phyloP scores from a whole-genome alignment of 1,140 invertebrate species.

The Cotesia vestalis region DNA sequence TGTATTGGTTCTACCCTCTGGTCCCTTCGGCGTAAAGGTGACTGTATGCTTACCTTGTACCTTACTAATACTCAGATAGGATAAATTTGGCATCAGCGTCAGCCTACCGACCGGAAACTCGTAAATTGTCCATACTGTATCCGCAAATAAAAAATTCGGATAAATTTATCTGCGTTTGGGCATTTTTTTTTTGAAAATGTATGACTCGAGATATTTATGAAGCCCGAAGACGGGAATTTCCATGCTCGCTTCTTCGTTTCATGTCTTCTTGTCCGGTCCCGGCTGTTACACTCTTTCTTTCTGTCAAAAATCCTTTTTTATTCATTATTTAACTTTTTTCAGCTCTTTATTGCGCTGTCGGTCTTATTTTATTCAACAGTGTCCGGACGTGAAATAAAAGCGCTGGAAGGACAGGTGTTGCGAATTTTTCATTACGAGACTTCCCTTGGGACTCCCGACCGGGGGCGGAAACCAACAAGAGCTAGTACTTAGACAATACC shows the following conservation, averaged over 20 bases:
- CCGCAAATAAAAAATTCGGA: neutral
- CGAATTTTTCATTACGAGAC: conserved; percentile 19
- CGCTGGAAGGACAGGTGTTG: neutral
- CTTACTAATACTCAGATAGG: conserved; percentile 22
- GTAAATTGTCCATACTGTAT: conserved; percentile 28
- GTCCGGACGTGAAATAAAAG: conserved; percentile 6
- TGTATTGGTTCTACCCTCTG: too few relatives aligned
- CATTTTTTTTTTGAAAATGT: neutral
- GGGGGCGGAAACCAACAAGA: too few relatives aligned
- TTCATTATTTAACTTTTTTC: neutral
- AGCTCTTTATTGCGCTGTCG: neutral
- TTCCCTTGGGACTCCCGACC: neutral
- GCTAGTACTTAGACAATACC: conserved; percentile 10
- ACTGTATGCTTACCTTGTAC: conserved; percentile 15
- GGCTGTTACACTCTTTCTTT: neutral
- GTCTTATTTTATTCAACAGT: conserved; percentile 1
- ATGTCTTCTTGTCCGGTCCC: too few relatives aligned
- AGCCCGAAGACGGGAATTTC: neutral
- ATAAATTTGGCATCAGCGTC: conserved; percentile 32
- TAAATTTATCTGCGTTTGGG: neutral
- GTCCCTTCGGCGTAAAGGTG: too few relatives aligned
- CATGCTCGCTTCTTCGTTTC: neutral
- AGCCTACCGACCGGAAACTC: conserved; percentile 17
- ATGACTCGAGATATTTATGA: too few relatives aligned
- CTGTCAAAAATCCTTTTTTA: conserved; percentile 12